Percentiles rank a stretch among this genome's conserved stretches.
Evolutionary conservation across 2,888 invertebrate genomes (phyloP).

Genomic region (Drosophila yooni): DNA sequence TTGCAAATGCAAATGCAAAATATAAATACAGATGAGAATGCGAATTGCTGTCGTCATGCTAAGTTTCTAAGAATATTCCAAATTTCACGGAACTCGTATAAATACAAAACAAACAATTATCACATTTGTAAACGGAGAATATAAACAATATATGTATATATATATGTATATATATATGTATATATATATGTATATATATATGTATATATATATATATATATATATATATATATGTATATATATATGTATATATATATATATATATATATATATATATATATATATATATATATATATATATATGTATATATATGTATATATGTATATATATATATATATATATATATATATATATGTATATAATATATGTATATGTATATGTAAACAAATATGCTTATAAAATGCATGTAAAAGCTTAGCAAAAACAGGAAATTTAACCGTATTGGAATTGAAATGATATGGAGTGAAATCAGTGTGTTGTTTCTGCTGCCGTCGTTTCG

Average conservation of each 20-base stretch:
- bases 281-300: background rate
- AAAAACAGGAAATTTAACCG: constrained; percentile 10
- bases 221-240: constrained; percentile 1
- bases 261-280: too few species aligned
- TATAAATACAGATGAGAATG: background rate
- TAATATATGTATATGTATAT: constrained; percentile 5
- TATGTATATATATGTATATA: constrained; percentile 1
- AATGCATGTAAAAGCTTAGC: constrained; percentile 2
- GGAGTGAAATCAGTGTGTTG: constrained; percentile 42
- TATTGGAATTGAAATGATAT: constrained; percentile 8
- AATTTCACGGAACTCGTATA: constrained; percentile 22
- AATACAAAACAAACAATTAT: constrained; percentile 1
- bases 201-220: too few species aligned
- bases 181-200: background rate
- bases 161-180: constrained; percentile 2
- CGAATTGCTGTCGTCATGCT: constrained; percentile 20
- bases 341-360: too few species aligned
- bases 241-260: background rate
- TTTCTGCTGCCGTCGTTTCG: constrained; percentile 1
- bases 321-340: background rate
- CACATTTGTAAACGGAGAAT: background rate
- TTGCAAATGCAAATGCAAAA: constrained; percentile 2
- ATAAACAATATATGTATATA: background rate
- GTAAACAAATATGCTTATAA: background rate
- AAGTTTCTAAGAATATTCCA: constrained; percentile 25